Base-by-base conservation (phyloP, 2,797 vertebrate species). In the Pipistrellus nathusii region DNA sequence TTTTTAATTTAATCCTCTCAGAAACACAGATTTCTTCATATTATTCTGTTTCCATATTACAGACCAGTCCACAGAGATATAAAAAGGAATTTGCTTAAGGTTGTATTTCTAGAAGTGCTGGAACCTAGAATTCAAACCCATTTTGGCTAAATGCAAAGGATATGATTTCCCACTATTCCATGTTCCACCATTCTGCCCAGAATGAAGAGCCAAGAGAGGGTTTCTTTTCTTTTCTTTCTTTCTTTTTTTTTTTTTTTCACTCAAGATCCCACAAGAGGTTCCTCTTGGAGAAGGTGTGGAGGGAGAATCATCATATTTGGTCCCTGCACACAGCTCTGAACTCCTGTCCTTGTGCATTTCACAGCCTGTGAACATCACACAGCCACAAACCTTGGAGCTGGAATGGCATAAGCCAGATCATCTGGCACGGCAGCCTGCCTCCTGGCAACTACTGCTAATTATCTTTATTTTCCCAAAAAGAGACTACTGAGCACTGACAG, bases 391-490 rank as follows among this genome's bases (percentile, higher is more conserved):
- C 73, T 76, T 32, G 23, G 48, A 80, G 41, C 21, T 21, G n/a
- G 62, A 84, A 76, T 7, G 35, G 12, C 27, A 51, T 7, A n/a
- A n/a, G 51, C 66, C 59, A 41, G 68, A 35, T 75, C 51, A 38
- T 30, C 75, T n/a, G 85, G 72, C 32, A 30, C 44, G 2, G 46
- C 44, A 38, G 51, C 75, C 35, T 76, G 85, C 71, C 76, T 88
- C 85, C 48, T 68, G 85, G 73, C 91, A 84, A 77, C 62, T 48
- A 23, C 18, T 0, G 1, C 88, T 84, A 41, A 57, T 90, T 90
- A 82, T 83, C 85, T 83, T 88, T 64, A 64, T 85, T 91, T 89
- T 78, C 76, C 35, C 35, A 44, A n/a, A 88, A 66, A 38, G 41
- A 82, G 35, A 53, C 6, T 35, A 62, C 75, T 0, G 11, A 69